These are phyloP conservation scores for Chelonus insularis DNA, from an alignment of 1,140 invertebrate species.

Conservation along the genomic window DNA sequence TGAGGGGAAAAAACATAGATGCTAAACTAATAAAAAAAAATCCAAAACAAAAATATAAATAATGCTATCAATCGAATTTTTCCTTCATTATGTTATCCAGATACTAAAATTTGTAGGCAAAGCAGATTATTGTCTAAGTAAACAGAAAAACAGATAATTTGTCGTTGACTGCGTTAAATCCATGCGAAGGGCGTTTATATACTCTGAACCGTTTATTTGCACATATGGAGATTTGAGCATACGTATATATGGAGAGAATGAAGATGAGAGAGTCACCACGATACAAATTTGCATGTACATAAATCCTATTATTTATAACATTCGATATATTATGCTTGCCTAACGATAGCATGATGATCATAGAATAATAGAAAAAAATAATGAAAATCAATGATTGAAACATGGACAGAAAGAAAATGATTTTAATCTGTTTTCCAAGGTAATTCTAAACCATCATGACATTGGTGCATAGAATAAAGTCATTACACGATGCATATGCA, in stretches of 20 bases:
- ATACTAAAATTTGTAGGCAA: neutral
- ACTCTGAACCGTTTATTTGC: constrained; percentile 19
- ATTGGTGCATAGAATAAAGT: neutral
- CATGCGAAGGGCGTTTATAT: neutral
- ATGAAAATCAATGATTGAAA: neutral
- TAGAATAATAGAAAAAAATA: no score
- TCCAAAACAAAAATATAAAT: no score
- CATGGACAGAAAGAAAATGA: neutral
- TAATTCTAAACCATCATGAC: neutral
- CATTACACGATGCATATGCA: neutral
- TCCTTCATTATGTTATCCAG: no score
- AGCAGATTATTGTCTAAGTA: constrained; percentile 33
- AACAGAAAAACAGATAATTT: constrained; percentile 26
- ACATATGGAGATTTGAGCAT: constrained; percentile 21
- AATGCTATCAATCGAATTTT: no score
- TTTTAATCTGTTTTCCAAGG: neutral
- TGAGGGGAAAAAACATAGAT: no score
- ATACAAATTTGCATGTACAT: neutral
- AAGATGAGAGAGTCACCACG: neutral
- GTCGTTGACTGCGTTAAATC: constrained; percentile 1
- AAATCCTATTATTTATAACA: constrained; percentile 12
- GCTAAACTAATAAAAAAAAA: no score
- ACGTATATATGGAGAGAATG: constrained; percentile 6
- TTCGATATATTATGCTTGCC: neutral
- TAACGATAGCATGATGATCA: no score